Conservation (phyloP, 1,140 invertebrate genomes). For the Pygmarrhopalites habei region DNA sequence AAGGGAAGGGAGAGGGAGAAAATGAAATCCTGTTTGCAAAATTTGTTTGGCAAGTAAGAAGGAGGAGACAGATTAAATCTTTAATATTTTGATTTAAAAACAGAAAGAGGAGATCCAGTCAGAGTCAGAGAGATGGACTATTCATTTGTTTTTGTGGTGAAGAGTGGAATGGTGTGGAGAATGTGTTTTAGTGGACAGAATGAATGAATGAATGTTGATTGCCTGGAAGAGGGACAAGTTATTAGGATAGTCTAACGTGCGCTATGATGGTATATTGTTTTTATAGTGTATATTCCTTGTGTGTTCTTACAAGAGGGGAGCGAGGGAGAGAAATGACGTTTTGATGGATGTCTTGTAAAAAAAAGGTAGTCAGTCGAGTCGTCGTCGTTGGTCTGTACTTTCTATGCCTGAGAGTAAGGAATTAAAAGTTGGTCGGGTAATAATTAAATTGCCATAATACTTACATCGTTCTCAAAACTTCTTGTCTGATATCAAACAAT, state of each 20-base stretch:
- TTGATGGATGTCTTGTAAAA: constrained; percentile 13
- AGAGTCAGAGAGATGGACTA: too few species aligned
- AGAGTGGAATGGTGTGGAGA: too few species aligned
- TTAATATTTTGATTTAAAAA: too few species aligned
- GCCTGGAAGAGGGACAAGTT: constrained; percentile 1
- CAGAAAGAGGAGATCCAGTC: too few species aligned
- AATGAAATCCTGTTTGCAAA: too few species aligned
- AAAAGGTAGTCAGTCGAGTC: not conserved
- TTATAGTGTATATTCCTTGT: not conserved
- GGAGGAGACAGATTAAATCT: too few species aligned
- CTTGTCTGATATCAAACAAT: too few species aligned
- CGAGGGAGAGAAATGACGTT: constrained; percentile 1
- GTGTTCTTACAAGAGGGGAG: not conserved
- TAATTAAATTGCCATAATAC: constrained; percentile 20
- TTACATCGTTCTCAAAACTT: too few species aligned
- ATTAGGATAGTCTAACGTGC: not conserved
- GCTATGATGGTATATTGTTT: not conserved
- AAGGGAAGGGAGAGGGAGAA: too few species aligned
- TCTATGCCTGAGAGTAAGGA: not conserved
- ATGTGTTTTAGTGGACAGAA: not conserved
- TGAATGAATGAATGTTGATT: constrained; percentile 3
- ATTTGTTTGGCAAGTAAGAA: too few species aligned
- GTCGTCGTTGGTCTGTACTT: too few species aligned
- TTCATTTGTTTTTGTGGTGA: too few species aligned
- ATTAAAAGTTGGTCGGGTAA: constrained; percentile 5